Percentiles rank a stretch among this genome's conserved stretches.
These are phyloP conservation scores for Phragmatobia fuliginosa DNA, from an alignment of 2,888 invertebrate genomes.

Conservation along the genomic window DNA sequence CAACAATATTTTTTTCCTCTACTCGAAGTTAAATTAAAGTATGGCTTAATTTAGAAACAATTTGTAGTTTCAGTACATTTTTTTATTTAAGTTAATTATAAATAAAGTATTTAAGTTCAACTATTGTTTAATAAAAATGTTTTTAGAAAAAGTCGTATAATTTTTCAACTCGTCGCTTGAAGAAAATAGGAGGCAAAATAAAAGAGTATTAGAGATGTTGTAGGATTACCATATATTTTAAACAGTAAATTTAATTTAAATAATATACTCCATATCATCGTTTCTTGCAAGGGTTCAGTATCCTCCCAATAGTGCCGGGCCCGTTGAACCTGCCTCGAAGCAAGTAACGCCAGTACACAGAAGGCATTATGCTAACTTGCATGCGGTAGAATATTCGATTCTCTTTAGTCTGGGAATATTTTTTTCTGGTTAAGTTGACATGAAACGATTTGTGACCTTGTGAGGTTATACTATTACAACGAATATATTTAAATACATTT, in stretches of 20 bases:
- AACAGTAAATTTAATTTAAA: conserved; percentile 1
- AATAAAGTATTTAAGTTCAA: conserved; percentile 1
- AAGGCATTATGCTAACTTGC: conserved; percentile 94
- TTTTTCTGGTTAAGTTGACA: neutral
- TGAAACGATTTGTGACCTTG: neutral
- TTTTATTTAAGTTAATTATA: neutral
- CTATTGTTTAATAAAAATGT: conserved; percentile 5
- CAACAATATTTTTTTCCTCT: neutral
- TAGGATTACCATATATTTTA: neutral
- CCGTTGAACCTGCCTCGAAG: conserved; percentile 94
- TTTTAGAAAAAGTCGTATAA: neutral
- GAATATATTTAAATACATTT: no score
- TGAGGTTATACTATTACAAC: no score
- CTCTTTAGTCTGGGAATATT: conserved; percentile 81
- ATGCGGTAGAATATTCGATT: conserved; percentile 89
- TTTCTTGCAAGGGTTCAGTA: conserved; percentile 68
- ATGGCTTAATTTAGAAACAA: neutral
- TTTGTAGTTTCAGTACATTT: neutral
- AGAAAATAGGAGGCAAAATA: neutral
- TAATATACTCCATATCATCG: neutral
- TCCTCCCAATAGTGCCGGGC: conserved; percentile 86
- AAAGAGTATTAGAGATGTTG: neutral
- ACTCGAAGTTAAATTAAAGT: neutral
- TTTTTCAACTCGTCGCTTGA: neutral
- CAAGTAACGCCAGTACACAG: conserved; percentile 95